Base-by-base conservation (phyloP, 2,113 vertebrate genomes). In the Cottus gobio region DNA sequence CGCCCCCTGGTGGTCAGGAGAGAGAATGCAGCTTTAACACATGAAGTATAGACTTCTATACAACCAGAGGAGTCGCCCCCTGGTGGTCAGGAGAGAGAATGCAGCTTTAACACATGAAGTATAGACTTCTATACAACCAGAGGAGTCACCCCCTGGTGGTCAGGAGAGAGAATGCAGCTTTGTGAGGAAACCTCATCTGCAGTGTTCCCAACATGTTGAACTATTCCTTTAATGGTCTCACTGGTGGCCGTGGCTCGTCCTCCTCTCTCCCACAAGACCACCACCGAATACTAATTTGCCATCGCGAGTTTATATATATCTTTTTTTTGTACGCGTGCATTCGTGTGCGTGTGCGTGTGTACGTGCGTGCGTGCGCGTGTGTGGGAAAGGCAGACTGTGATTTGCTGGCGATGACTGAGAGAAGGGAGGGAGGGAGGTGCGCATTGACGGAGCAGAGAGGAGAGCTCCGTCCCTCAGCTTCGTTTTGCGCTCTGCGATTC, bases 341-440 rank as follows among this genome's bases (percentile, higher is more conserved):
- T 71, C 65, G 63, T 71, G 71, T 74, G 65, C 71, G 73, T 67
- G 65, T n/a, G n/a, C n/a, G n/a, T n/a, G n/a, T n/a, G n/a, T n/a
- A n/a, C 73, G 71, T 74, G 65, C 52, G 61, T 73, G 76, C 31
- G 5, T 71, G 62, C 56, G 65, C 57, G n/a, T 42, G 61, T 75
- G 64, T 72, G 13, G 83, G 30, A 52, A 67, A 58, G 37, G 61
- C 79, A 79, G 83, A 54, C 69, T 90, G 86, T 91, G 94, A 95
- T 95, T 95, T 86, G 94, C 92, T 93, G 90, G 83, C 28, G 86
- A 87, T 87, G 89, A 93, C 82, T 87, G 87, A 89, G 86, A 76
- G 82, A 62, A 84, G 83, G 60, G 73, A 80, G 64, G 67, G 67
- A 81, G 81, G 86, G 87, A 92, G 87, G 82, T 85, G 76, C 88